Evolutionary conservation across 1,140 invertebrate species (phyloP).

Genomic region (Mylabris phalerata): DNA sequence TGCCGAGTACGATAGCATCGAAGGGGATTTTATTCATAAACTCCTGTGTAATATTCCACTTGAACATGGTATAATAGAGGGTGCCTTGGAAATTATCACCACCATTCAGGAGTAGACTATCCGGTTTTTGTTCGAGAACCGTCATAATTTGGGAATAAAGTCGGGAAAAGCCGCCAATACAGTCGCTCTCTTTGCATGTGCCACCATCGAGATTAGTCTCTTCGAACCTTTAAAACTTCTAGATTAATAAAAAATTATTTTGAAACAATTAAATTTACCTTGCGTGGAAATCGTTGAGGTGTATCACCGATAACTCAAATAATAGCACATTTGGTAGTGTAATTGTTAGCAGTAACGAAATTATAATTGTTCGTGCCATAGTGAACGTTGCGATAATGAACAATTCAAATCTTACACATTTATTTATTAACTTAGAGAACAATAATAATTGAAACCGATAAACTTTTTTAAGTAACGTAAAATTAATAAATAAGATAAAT

Average conservation of each 20-base stretch:
- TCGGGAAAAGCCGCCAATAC: conserved; percentile 68
- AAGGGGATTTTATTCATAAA: conserved; percentile 73
- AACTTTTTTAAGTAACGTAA: too few relatives aligned
- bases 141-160: conserved; percentile 52
- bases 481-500: too few relatives aligned
- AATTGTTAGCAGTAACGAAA: too few relatives aligned
- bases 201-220: conserved; percentile 54
- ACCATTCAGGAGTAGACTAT: conserved; percentile 68
- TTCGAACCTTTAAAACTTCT: conserved; percentile 53
- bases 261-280: conserved; percentile 45
- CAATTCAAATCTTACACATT: too few relatives aligned
- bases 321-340: background rate
- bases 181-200: conserved; percentile 50
- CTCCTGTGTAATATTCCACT: conserved; percentile 64
- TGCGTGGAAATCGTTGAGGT: conserved; percentile 76
- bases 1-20: conserved; percentile 75
- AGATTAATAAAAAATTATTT: background rate
- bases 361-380: too few relatives aligned
- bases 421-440: too few relatives aligned
- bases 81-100: conserved; percentile 84
- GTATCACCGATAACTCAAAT: conserved; percentile 63
- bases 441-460: too few relatives aligned
- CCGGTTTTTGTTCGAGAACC: conserved; percentile 46
- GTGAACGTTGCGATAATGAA: too few relatives aligned
- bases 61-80: conserved; percentile 70